Evolutionary conservation across 2,113 vertebrate genomes (phyloP).

Genomic region (Sisor rabdophorus): DNA sequence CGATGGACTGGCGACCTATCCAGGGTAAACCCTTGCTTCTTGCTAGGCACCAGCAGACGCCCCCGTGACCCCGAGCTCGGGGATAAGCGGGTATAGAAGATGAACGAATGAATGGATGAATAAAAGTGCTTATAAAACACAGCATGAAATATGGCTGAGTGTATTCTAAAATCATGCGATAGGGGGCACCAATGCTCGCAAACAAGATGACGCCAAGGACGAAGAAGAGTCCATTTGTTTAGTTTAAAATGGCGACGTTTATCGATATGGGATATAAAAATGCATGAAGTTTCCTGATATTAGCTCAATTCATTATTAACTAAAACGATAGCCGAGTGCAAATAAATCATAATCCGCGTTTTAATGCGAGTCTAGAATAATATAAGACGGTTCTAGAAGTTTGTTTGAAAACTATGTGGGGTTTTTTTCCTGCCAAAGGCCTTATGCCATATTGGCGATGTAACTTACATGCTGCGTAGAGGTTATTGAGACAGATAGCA

Average conservation of each 20-base stretch:
- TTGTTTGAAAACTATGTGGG: conserved; percentile 40
- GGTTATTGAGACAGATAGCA: background rate
- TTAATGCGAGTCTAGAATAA: conserved; percentile 59
- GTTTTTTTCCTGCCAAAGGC: background rate
- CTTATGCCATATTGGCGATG: background rate
- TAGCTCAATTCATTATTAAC: conserved; percentile 68
- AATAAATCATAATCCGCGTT: conserved; percentile 65
- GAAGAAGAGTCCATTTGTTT: background rate
- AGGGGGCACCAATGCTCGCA: background rate
- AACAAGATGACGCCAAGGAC: background rate
- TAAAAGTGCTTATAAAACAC: background rate
- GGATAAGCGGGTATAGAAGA: background rate
- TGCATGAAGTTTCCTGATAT: conserved; percentile 58
- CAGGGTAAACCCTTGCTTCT: too few relatives aligned
- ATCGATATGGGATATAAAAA: conserved; percentile 65
- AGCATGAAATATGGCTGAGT: background rate
- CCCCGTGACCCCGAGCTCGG: too few relatives aligned
- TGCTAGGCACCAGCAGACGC: too few relatives aligned
- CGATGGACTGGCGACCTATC: too few relatives aligned
- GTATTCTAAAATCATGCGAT: background rate
- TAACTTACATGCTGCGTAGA: background rate
- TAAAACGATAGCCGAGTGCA: conserved; percentile 63
- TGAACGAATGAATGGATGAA: background rate
- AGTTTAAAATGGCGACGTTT: conserved; percentile 62
- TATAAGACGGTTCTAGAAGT: conserved; percentile 40